Evolutionary conservation across 53 echinoderm and acorn worm species (phyloP).

Genomic region (Apostichopus leukothele): DNA sequence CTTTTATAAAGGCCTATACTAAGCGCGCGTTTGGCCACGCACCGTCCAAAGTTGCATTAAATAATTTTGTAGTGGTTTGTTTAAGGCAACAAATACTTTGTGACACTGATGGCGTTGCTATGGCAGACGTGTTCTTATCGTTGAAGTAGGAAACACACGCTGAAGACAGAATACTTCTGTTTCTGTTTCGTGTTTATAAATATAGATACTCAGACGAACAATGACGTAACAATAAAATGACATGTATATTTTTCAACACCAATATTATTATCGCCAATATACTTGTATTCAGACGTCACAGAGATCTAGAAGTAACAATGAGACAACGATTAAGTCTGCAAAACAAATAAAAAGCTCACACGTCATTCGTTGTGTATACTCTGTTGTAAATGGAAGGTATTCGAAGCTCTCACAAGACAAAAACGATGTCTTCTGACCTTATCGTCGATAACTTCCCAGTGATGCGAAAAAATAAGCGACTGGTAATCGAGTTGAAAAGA

Average conservation of each 20-base stretch:
- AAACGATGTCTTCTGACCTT: not conserved
- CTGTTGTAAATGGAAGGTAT: not conserved
- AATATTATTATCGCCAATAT: no score
- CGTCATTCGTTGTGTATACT: not conserved
- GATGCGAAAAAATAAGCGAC: not conserved
- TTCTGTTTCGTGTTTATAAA: no score
- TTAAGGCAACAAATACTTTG: no score
- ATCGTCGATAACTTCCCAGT: not conserved
- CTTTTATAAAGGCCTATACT: no score
- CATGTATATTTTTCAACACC: not conserved
- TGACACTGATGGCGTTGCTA: no score
- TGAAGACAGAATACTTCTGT: no score
- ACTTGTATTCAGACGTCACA: not conserved
- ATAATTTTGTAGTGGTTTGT: no score
- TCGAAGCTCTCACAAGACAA: not conserved
- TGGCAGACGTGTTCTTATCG: no score
- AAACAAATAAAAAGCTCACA: not conserved
- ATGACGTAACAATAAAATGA: not conserved
- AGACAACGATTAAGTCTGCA: not conserved
- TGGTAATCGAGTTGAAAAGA: slow-evolving; percentile 14
- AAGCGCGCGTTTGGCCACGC: no score
- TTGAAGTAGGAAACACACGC: no score
- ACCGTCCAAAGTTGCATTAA: no score
- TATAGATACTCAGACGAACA: not conserved
- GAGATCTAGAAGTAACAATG: not conserved